Conservation (phyloP, 2,797 vertebrate species). For the Hirundo rustica region DNA sequence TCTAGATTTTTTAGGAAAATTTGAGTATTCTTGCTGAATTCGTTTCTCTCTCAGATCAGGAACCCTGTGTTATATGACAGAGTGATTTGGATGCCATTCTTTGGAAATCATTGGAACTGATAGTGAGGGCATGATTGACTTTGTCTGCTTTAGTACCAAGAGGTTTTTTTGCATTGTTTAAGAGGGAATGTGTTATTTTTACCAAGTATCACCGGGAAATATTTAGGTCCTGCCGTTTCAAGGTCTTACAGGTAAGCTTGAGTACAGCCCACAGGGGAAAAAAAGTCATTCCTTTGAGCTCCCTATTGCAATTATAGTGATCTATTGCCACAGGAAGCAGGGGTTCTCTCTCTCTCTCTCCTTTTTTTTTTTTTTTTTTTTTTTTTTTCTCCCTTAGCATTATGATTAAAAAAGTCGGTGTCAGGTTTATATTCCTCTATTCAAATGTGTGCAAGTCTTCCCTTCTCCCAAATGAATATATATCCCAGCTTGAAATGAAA, state of each 20-base stretch:
- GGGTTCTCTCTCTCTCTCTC: rapidly evolving
- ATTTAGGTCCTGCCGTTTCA: neutral
- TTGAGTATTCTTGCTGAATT: neutral
- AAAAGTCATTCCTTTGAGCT: neutral
- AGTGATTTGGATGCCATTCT: neutral
- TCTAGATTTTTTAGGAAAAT: neutral
- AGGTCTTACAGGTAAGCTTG: neutral
- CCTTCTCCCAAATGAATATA: neutral
- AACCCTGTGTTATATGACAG: neutral
- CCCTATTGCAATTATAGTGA: neutral
- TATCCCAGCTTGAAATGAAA: conserved; percentile 8
- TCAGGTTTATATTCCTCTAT: neutral
- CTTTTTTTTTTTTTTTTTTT: rapidly evolving
- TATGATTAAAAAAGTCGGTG: neutral
- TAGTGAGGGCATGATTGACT: neutral
- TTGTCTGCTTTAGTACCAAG: neutral
- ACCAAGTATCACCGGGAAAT: neutral
- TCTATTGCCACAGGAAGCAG: neutral
- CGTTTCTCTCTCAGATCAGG: neutral
- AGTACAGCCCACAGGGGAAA: neutral
- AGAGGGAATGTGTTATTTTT: neutral
- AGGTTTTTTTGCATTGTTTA: neutral
- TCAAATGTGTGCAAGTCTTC: neutral
- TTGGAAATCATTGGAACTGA: neutral
- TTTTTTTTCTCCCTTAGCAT: rapidly evolving